Conservation (phyloP, 1,140 invertebrate genomes). For the Procambarus virginalis region DNA sequence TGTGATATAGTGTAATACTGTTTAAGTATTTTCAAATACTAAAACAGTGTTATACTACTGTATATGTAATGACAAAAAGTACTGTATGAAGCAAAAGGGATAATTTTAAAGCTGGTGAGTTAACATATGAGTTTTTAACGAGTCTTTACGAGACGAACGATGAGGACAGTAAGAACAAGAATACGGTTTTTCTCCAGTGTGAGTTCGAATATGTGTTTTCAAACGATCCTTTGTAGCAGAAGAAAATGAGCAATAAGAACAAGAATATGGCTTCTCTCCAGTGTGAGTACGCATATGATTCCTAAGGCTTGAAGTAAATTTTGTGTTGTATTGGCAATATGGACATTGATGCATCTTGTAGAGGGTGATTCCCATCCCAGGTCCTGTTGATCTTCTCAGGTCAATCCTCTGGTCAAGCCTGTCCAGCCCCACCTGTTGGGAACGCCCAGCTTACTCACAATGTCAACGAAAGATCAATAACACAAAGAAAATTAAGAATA, state of each 20-base stretch:
- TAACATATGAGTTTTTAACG: conserved; percentile 45
- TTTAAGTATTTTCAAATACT: background rate
- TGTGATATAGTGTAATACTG: background rate
- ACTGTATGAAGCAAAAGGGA: background rate
- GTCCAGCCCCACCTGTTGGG: conserved; percentile 56
- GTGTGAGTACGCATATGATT: conserved; percentile 50
- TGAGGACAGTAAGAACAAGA: conserved; percentile 43
- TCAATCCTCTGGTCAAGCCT: conserved; percentile 32
- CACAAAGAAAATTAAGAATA: background rate
- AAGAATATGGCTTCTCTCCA: conserved; percentile 48
- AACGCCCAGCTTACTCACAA: conserved; percentile 44
- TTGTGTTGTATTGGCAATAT: conserved; percentile 48
- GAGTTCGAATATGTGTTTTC: conserved; percentile 36
- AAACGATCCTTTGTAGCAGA: conserved; percentile 42
- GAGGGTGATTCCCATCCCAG: conserved; percentile 8
- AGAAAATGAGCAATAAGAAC: conserved; percentile 42
- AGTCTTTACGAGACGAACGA: conserved; percentile 40
- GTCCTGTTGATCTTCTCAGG: conserved; percentile 19
- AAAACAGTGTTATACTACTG: background rate
- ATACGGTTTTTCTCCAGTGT: conserved; percentile 55
- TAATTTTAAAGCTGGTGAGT: conserved; percentile 23
- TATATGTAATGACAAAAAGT: background rate
- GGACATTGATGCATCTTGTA: conserved; percentile 44
- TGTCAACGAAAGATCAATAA: conserved; percentile 3
- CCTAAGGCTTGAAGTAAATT: conserved; percentile 36